Conservation (phyloP, 1,140 invertebrate species). For the Brachionus paranguensis region DNA sequence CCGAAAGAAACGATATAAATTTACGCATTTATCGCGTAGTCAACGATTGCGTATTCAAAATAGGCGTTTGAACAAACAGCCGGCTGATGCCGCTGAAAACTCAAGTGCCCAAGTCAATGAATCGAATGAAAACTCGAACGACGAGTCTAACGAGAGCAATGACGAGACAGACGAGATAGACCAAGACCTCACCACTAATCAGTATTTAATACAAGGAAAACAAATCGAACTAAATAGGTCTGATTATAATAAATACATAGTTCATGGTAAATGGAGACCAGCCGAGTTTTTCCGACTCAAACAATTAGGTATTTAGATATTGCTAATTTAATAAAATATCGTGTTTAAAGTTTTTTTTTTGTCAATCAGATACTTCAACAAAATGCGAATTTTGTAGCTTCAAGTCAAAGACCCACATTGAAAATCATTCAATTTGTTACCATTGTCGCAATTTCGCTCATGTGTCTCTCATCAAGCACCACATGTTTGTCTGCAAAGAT, state of each 20-base stretch:
- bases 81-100: neutral
- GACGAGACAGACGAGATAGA: neutral
- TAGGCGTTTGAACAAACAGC: neutral
- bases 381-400: slow-evolving; percentile 23
- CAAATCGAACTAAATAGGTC: neutral
- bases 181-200: neutral
- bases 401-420: slow-evolving; percentile 20
- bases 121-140: neutral
- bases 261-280: slow-evolving; percentile 32
- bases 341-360: neutral
- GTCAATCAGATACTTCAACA: neutral
- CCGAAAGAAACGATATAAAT: slow-evolving; percentile 14
- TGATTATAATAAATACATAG: slow-evolving; percentile 16
- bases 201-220: slow-evolving; percentile 36
- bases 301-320: neutral
- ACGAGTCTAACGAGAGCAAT: neutral
- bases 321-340: neutral
- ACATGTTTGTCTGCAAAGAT: slow-evolving; percentile 39
- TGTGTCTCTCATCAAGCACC: slow-evolving; percentile 18
- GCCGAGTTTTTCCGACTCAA: slow-evolving; percentile 25
- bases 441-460: slow-evolving; percentile 26
- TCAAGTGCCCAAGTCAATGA: neutral
- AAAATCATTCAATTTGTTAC: neutral
- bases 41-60: neutral
- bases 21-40: slow-evolving; percentile 24